Conservation (phyloP, 2,888 invertebrate species). For the Pachymerium ferrugineum region DNA sequence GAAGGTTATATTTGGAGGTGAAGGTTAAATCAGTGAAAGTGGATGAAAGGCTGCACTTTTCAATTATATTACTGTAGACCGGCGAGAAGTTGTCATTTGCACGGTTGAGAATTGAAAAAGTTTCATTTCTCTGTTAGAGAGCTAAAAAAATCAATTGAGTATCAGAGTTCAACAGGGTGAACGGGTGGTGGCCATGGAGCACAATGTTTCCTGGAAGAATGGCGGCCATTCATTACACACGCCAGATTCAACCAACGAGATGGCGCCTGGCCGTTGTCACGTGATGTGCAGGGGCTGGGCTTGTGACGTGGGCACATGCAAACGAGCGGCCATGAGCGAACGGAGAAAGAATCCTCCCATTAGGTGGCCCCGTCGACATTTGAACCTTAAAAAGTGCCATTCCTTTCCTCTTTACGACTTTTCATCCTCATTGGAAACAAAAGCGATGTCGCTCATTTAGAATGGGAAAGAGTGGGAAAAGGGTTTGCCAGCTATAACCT, state of each 20-base stretch:
- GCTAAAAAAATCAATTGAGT: too few relatives aligned
- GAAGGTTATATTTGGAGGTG: too few relatives aligned
- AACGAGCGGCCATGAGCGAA: constrained; percentile 16
- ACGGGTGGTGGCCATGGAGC: constrained; percentile 1
- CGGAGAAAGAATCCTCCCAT: neutral
- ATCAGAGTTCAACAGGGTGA: neutral
- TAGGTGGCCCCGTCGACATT: constrained; percentile 12
- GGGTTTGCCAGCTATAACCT: neutral
- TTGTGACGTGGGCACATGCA: neutral
- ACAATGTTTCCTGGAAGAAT: neutral
- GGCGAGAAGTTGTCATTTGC: too few relatives aligned
- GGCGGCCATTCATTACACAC: constrained; percentile 19
- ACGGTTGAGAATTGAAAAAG: too few relatives aligned
- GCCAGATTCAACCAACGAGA: neutral
- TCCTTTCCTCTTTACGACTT: constrained; percentile 5
- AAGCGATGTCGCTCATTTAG: neutral
- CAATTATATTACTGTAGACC: too few relatives aligned
- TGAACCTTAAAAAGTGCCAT: constrained; percentile 2
- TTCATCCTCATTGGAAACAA: neutral
- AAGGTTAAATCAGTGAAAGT: too few relatives aligned
- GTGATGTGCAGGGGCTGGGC: neutral
- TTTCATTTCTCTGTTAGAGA: too few relatives aligned
- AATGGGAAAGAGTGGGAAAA: constrained; percentile 2
- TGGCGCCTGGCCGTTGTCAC: neutral
- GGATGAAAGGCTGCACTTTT: too few relatives aligned